Conservation (phyloP, 2,888 invertebrate species). For the Eumerus sabulonum region DNA sequence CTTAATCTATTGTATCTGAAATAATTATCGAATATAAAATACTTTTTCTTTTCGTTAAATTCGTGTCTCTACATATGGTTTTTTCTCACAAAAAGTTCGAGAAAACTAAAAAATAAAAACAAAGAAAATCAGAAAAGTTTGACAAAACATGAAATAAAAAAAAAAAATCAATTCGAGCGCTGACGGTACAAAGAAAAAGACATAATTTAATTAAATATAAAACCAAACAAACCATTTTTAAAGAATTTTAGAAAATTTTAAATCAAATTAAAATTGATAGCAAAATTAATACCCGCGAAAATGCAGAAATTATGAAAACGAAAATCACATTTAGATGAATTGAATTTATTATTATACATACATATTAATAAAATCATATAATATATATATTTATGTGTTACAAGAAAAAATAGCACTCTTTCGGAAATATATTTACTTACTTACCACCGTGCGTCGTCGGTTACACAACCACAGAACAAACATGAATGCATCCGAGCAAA, state of each 20-base stretch:
- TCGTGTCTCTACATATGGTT: conserved; percentile 1
- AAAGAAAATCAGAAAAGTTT: conserved; percentile 44
- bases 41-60: conserved; percentile 31
- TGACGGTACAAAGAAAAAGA: conserved; percentile 76
- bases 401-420: conserved; percentile 14
- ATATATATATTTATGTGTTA: conserved; percentile 47
- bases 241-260: conserved; percentile 63
- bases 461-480: not conserved
- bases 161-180: conserved; percentile 75
- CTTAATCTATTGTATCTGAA: conserved; percentile 52
- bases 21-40: conserved; percentile 48
- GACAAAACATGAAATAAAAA: conserved; percentile 19
- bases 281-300: conserved; percentile 49
- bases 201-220: conserved; percentile 53
- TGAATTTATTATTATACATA: conserved; percentile 24
- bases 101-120: conserved; percentile 10
- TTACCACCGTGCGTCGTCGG: conserved; percentile 52
- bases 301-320: conserved; percentile 18
- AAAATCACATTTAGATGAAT: conserved; percentile 52
- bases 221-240: conserved; percentile 42
- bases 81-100: conserved; percentile 46
- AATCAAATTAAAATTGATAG: conserved; percentile 41
- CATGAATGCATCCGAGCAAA: conserved; percentile 38
- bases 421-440: conserved; percentile 38
- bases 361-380: conserved; percentile 12